phyloP scores from a whole-genome alignment of 2,888 invertebrate genomes.

The Epistrophe eligans region DNA sequence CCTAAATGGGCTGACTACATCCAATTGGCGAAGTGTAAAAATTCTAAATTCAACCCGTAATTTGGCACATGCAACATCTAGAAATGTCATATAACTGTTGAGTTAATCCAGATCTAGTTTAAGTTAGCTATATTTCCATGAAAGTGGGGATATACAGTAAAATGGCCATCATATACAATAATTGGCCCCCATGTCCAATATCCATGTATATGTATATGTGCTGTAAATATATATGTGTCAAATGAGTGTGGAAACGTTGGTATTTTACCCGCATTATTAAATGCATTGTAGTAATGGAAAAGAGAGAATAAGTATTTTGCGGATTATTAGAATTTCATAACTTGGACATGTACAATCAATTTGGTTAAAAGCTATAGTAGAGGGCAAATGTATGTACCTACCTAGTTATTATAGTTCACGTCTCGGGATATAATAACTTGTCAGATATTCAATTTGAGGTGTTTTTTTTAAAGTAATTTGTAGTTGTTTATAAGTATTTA shows the following conservation, averaged over 20 bases:
- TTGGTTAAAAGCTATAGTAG: slow-evolving; percentile 3
- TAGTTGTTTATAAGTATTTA: neutral
- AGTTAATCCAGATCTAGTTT: slow-evolving; percentile 41
- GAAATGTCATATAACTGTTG: slow-evolving; percentile 33
- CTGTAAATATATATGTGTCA: neutral
- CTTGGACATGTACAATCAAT: slow-evolving; percentile 47
- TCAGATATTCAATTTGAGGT: neutral
- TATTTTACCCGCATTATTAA: slow-evolving; percentile 13
- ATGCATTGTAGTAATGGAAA: neutral
- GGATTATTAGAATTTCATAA: slow-evolving; percentile 62
- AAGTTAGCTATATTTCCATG: neutral
- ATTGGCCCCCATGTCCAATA: neutral
- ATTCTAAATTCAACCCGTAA: slow-evolving; percentile 55
- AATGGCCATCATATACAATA: slow-evolving; percentile 1
- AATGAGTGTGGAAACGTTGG: slow-evolving; percentile 29
- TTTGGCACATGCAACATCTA: slow-evolving; percentile 54
- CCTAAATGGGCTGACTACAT: neutral
- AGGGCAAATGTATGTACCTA: too few species aligned
- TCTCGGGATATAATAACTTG: slow-evolving; percentile 3
- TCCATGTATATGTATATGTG: too few species aligned
- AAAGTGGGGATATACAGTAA: neutral
- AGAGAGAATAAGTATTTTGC: neutral
- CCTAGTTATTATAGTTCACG: neutral
- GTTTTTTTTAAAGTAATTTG: neutral
- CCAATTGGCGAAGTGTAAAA: slow-evolving; percentile 60